Evolutionary conservation across 1,140 invertebrate genomes (phyloP), one percentile per base, ranked within the genome.

Genomic region (Papilio machaon): DNA sequence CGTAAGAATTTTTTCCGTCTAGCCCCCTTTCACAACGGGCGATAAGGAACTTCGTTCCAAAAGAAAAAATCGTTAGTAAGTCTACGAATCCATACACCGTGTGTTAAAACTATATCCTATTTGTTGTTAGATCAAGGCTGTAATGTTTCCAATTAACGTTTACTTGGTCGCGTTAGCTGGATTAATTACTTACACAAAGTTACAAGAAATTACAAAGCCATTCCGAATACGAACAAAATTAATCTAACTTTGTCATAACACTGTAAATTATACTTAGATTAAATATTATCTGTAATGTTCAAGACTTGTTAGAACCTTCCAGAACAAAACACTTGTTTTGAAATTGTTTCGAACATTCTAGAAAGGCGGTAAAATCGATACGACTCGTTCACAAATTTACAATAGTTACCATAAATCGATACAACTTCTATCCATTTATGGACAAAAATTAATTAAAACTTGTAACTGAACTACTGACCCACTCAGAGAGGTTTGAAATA

Each of bases 221-320:
- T 30, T 70, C 13, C 64, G 35, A 70, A 70, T 70, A 35, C 64
- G 13, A 70, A 38, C 64, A 35, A 70, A 70, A 70, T 70, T 35
- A 70, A 70, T 70, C 30, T 70, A 70, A 70, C 64, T 70, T 70
- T 70, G 30, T 38, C 64, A 70, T 70, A 70, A 70, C 64, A 70
- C 30, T 70, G 64, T 70, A 70, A 70, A 70, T 70, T 70, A 30
- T 70, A 30, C n/a, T 11, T 70, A 35, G 64, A 70, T 70, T 70
- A 70, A 70, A 17, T 38, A 70, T 70, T 35, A 70, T 70, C 64
- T 38, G 64, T 70, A 17, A 64, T 30, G 19, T 70, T 70, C 64
- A 11, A 64, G 23, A 70, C 64, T 70, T 38, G 64, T 70, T 70
- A 70, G 6, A 35, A 70, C 23, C 64, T 70, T 70, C 23, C 30